Evolutionary conservation across 2,113 vertebrate species (phyloP), one percentile per base, ranked within the genome.

Genomic region (Hippocampus mohnikei): DNA sequence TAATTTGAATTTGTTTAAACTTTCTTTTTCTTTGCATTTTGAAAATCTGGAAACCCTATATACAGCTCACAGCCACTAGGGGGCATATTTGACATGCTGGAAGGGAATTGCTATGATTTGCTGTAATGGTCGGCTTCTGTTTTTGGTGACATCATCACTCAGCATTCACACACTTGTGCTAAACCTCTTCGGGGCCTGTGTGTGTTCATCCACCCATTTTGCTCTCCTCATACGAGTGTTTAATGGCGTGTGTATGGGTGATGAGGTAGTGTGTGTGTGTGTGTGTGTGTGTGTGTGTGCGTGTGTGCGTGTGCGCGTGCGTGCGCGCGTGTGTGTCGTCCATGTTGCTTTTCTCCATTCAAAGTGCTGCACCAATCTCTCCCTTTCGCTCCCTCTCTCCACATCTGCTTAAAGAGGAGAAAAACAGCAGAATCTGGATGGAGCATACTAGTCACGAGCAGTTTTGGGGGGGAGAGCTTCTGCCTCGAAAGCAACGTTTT

Each of bases 391-490:
- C 53, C 65, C 64, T 73, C 78, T 74, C 76, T 80, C 78, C 85
- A 87, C 88, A 86, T 89, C 88, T 89, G 87, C 80, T 84, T 33
- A 46, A 60, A 75, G 81, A 83, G 76, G 75, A 76, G 79, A 82
- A 79, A 81, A 85, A 81, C 85, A 83, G 78, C 74, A 86, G 81
- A 87, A 84, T 84, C 84, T 74, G 67, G 68, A 66, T 12, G 9
- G 18, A 76, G 85, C 74, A 70, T 77, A 23, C 58, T 74, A 82
- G 83, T 4, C 0, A 0, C 0, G 3, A 0, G 0, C 0, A 1
- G 11, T 8, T 0, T 18, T 3, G 3, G 5, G 72, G 75, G 60
- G 60, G 5, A 0, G 40, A 2, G 16, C 12, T 0, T 2, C 20
- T 50, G 3, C 3, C 0, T 0, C 6, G 15, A 60, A 60, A 15